These are phyloP conservation scores for Hecatera dysodea DNA, from an alignment of 2,888 invertebrate species.

Conservation along the genomic window DNA sequence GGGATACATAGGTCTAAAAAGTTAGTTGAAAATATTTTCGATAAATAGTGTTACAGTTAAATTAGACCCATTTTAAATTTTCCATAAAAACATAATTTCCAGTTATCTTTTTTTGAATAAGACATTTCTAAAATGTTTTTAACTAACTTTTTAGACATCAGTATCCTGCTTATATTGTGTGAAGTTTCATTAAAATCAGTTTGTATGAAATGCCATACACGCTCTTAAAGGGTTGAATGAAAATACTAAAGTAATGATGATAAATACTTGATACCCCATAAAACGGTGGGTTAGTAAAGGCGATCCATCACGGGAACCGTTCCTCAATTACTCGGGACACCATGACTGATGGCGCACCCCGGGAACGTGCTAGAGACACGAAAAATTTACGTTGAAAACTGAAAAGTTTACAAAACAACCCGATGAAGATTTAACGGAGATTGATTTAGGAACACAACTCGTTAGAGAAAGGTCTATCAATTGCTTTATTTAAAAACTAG, in stretches of 20 bases:
- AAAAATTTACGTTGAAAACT: slow-evolving; percentile 18
- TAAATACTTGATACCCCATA: slow-evolving; percentile 47
- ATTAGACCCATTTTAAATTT: too few relatives aligned
- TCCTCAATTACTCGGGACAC: slow-evolving; percentile 63
- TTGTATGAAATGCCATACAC: too few relatives aligned
- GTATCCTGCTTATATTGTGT: too few relatives aligned
- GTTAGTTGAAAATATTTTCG: too few relatives aligned
- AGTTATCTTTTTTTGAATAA: too few relatives aligned
- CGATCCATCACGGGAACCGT: slow-evolving; percentile 58
- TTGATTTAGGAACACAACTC: slow-evolving; percentile 16
- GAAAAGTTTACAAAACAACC: slow-evolving; percentile 31
- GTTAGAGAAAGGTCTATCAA: not conserved
- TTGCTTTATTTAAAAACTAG: not conserved
- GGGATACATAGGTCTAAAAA: too few relatives aligned
- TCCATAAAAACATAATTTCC: too few relatives aligned
- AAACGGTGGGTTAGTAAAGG: slow-evolving; percentile 36
- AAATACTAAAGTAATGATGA: slow-evolving; percentile 52
- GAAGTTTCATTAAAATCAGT: too few relatives aligned
- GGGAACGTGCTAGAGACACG: slow-evolving; percentile 35
- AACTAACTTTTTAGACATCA: too few relatives aligned
- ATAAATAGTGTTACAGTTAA: too few relatives aligned
- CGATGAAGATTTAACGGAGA: slow-evolving; percentile 24
- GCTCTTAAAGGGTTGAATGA: slow-evolving; percentile 16
- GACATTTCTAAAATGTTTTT: too few relatives aligned
- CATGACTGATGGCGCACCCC: slow-evolving; percentile 59